Base-by-base conservation (phyloP, 2,113 vertebrate species). In the Eretmodus cyanostictus region DNA sequence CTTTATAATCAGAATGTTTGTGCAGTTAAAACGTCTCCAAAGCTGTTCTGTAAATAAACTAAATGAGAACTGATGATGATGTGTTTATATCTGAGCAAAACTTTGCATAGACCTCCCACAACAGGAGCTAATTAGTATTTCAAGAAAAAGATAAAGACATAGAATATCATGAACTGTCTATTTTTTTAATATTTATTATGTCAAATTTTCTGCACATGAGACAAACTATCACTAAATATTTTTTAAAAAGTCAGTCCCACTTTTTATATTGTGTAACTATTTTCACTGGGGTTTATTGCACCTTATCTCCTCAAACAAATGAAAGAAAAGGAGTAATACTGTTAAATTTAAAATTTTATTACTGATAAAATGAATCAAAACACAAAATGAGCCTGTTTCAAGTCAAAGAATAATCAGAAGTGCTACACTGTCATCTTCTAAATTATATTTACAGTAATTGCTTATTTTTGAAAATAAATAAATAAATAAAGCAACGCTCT, bases 341-440 rank as follows among this genome's bases (percentile, higher is more conserved):
- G 42, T 45, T 14, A 45, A 42, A 42, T 42, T 45, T n/a, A n/a
- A 22, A 22, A 22, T 22, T 22, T 22, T 22, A 22, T 22, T 55
- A 27, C 22, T 57, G 53, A 29, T 16, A 29, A 59, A 59, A 59
- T 29, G 0, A 59, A 59, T 59, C 13, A 59, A 16, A 59, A 27
- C 55, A 0, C 24, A 1, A 16, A 59, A 0, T 59, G 55, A 16
- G 1, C 7, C 4, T 29, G 13, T 59, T 59, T 59, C 24, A 27
- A 27, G 22, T 8, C 12, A 0, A 57, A 57, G 11, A 57, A 57
- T 8, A 57, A 57, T 8, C 54, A 57, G 54, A 57, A 57, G 54
- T 27, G 7, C 27, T 1, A 57, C 22, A 55, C 22, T 13, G 54
- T 14, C 54, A 55, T 16, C 7, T 3, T 55, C 6, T 55, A 27